Evolutionary conservation across 2,888 invertebrate genomes (phyloP).

Genomic region (Gonocerus acuteangulatus): DNA sequence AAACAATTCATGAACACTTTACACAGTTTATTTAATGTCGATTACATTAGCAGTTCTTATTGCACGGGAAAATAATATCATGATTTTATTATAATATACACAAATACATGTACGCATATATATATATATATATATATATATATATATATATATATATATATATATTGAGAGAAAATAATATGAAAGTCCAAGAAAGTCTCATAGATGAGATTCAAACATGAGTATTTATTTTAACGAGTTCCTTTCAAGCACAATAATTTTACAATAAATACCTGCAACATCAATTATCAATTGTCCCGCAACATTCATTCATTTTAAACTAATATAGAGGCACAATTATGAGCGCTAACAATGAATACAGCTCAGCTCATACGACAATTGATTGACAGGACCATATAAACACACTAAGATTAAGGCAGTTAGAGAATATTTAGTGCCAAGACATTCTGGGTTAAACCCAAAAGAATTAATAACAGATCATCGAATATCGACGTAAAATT

Average conservation of each 20-base stretch:
- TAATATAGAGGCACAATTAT: constrained; percentile 21
- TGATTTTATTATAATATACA: not conserved
- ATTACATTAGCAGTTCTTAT: constrained; percentile 1
- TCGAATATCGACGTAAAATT: constrained; percentile 24
- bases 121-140: constrained; percentile 10
- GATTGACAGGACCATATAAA: constrained; percentile 17
- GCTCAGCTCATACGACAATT: constrained; percentile 17
- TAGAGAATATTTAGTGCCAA: constrained; percentile 24
- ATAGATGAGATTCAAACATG: not conserved
- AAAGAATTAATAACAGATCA: constrained; percentile 15
- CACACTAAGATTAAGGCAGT: constrained; percentile 24
- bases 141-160: not conserved
- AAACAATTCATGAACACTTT: constrained; percentile 10
- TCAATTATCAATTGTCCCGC: constrained; percentile 1
- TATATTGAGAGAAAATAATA: not conserved
- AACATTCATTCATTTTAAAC: constrained; percentile 21
- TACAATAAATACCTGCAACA: not conserved
- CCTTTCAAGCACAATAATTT: not conserved
- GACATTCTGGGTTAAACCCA: constrained; percentile 17
- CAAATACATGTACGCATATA: constrained; percentile 16
- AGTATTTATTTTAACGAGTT: not conserved
- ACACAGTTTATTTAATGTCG: not conserved
- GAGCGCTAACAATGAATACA: constrained; percentile 12
- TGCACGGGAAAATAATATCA: not conserved
- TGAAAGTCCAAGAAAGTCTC: not conserved